Conservation (phyloP, 2,888 invertebrate genomes). For the Amorpha juglandis region DNA sequence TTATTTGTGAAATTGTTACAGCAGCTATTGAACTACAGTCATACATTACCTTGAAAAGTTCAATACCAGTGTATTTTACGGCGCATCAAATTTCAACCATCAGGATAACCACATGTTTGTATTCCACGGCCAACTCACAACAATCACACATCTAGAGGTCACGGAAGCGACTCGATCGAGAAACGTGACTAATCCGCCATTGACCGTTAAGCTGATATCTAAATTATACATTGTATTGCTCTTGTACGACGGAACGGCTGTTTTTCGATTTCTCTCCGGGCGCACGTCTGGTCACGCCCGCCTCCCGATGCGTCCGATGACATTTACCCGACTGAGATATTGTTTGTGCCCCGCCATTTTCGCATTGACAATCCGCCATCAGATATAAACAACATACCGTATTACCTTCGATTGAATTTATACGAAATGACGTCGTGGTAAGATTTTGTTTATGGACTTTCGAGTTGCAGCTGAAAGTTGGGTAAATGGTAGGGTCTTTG, state of each 20-base stretch:
- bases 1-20: too few species aligned
- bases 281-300: slow-evolving; percentile 51
- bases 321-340: slow-evolving; percentile 61
- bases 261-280: slow-evolving; percentile 49
- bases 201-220: slow-evolving; percentile 64
- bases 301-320: slow-evolving; percentile 62
- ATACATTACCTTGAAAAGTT: not conserved
- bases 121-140: slow-evolving; percentile 11
- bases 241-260: slow-evolving; percentile 39
- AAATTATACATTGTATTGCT: slow-evolving; percentile 61
- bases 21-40: too few species aligned
- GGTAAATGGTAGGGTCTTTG: slow-evolving; percentile 21
- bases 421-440: slow-evolving; percentile 50
- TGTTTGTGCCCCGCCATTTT: slow-evolving; percentile 55
- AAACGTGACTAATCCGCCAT: slow-evolving; percentile 62
- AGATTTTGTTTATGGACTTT: slow-evolving; percentile 50
- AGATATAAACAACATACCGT: slow-evolving; percentile 48
- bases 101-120: slow-evolving; percentile 21
- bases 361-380: slow-evolving; percentile 63
- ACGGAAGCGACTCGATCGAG: slow-evolving; percentile 53
- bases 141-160: slow-evolving; percentile 35
- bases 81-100: not conserved
- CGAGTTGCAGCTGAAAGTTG: slow-evolving; percentile 46
- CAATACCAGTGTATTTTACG: not conserved
- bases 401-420: slow-evolving; percentile 50